A percentile compares a stretch with the other conserved stretches of the same genome.
Evolutionary conservation across 2,888 invertebrate genomes (phyloP).

Genomic region (Escarpia spicata): DNA sequence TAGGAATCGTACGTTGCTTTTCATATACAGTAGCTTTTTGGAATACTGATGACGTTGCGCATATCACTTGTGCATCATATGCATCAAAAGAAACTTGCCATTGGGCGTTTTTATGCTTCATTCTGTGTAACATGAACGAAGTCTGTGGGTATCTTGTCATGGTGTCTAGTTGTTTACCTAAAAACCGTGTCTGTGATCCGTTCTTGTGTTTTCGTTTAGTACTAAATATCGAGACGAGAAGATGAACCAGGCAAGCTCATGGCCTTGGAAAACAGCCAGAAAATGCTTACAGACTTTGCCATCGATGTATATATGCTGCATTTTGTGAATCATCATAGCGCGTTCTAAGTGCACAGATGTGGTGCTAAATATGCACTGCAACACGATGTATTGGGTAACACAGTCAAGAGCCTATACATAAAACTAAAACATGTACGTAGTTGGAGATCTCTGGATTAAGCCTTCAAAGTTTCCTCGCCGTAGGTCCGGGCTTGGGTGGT

Average conservation of each 20-base stretch:
- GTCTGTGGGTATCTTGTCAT: not conserved
- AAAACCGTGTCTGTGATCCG: not conserved
- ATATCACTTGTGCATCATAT: not conserved
- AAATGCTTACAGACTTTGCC: not conserved
- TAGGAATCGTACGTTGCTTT: not conserved
- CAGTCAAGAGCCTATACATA: not conserved
- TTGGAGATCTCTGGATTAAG: too few relatives aligned
- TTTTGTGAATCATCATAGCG: not conserved
- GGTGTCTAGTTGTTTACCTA: not conserved
- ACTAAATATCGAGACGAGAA: not conserved
- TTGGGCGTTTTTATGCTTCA: not conserved
- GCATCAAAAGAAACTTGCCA: not conserved
- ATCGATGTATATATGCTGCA: not conserved
- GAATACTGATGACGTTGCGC: not conserved
- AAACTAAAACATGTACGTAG: too few relatives aligned
- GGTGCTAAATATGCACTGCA: not conserved
- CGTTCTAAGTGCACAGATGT: not conserved
- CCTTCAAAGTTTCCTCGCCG: too few relatives aligned
- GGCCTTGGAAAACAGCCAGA: not conserved
- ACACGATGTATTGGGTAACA: not conserved
- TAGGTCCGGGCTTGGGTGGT: too few relatives aligned
- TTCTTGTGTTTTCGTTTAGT: not conserved
- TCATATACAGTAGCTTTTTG: not conserved
- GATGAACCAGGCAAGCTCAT: not conserved
- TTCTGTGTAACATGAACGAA: not conserved